Evolutionary conservation across 2,888 invertebrate species (phyloP), one percentile per base, ranked within the genome.

Genomic region (Protophormia terraenovae): DNA sequence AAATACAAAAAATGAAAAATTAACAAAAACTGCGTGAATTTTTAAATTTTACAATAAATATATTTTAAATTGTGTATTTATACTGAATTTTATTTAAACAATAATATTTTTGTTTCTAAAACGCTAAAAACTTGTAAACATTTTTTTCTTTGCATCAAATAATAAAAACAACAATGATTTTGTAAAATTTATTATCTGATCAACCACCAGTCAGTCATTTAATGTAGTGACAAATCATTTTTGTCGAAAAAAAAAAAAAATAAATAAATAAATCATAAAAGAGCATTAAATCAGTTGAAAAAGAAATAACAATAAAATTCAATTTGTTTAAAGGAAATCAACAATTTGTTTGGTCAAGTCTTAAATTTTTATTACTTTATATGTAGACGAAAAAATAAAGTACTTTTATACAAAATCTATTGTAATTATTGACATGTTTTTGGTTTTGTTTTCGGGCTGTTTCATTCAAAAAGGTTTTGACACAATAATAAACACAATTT

Each of bases 171-270:
- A n/a, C 14, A 27, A 66, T 67, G 16, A 27, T 41, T n/a, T n/a
- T 76, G n/a, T 29, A 58, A 14, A 32, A 3, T 41, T 29, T 55
- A 62, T 14, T 81, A 69, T 69, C 41, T 69, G 53, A 53, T 75
- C 60, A 73, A 14, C 1, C 45, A 6, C 12, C 53, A 14, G 24
- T 10, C 50, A 62, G 55, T 53, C 82, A 86, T 86, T 87, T 84
- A 73, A 83, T 67, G 84, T 86, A 89, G 88, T 89, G 88, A 88
- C 88, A 90, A 89, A 87, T 89, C 88, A 89, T 84, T 88, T 86
- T 76, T 66, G 7, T 16, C 35, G 1, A 6, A 53, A 14, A 27
- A n/a, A n/a, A n/a, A n/a, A n/a, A n/a, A n/a, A n/a, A n/a, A n/a
- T n/a, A n/a, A n/a, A n/a, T n/a, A n/a, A 53, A 53, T 12, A 53